Evolutionary conservation across 2,113 vertebrate genomes (phyloP), one percentile per base, ranked within the genome.

Genomic region (Zosterops pallidus): DNA sequence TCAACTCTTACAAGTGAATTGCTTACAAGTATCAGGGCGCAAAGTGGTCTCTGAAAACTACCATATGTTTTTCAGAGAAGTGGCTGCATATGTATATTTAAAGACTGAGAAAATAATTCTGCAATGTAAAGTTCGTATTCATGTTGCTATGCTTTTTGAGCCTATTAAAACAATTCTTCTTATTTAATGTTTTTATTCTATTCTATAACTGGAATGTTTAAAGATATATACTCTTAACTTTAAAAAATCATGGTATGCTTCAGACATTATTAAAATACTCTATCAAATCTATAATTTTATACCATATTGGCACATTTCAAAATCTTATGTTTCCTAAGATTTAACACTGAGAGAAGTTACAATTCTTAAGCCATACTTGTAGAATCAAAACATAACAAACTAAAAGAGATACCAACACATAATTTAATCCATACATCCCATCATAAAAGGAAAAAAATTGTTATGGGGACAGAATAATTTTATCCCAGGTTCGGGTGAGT

Each of bases 1-100:
- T 96, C 83, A 94, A 94, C 67, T 90, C 75, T n/a, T 67, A 50
- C 16, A 60, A 83, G 55, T 52, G 68, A 95, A 94, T 70, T 89
- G 62, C 35, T 71, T 55, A 67, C n/a, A 89, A 72, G 70, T 65
- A 71, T 2, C 4, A 62, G 62, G 47, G 33, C 71, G 56, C 52
- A 86, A 92, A 90, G 65, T n/a, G 60, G 20, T 41, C 44, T 76
- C 70, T 92, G 67, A 59, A 92, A 83, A 81, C 25, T 71, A 28
- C 35, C 56, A 33, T 16, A 12, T 12, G 2, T 49, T 68, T 89
- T 89, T 65, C 62, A 69, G 39, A 83, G 42, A 91, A 65, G 7
- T 53, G 47, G 31, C 31, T 63, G 8, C 4, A 3, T 47, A 49
- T n/a, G 12, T 22, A 39, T 37, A 7, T 39, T 82, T 87, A 87